phyloP scores from a whole-genome alignment of 2,888 invertebrate genomes.

The Branchellion lobata region DNA sequence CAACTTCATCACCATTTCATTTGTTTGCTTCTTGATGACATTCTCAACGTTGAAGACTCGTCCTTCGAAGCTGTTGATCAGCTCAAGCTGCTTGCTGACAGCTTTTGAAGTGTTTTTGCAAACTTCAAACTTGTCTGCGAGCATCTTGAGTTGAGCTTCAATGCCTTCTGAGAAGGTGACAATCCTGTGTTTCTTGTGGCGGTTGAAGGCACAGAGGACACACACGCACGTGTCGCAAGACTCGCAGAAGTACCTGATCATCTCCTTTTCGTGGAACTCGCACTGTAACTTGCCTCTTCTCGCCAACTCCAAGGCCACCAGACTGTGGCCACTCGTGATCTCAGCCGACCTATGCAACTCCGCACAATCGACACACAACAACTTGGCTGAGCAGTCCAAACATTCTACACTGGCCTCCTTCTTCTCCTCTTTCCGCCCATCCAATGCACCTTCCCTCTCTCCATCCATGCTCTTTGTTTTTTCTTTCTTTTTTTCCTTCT shows the following conservation, averaged over 20 bases:
- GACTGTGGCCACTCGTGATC: slow-evolving; percentile 59
- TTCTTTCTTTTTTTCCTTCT: too few relatives aligned
- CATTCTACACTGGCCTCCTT: slow-evolving; percentile 58
- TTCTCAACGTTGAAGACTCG: slow-evolving; percentile 57
- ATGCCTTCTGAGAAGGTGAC: slow-evolving; percentile 60
- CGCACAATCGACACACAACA: slow-evolving; percentile 60
- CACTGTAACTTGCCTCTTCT: slow-evolving; percentile 58
- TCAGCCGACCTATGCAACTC: slow-evolving; percentile 59
- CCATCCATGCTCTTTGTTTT: not conserved
- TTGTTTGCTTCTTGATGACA: slow-evolving; percentile 58
- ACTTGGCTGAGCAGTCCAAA: slow-evolving; percentile 59
- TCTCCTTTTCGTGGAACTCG: slow-evolving; percentile 59
- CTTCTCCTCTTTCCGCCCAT: not conserved
- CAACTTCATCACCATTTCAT: slow-evolving; percentile 50
- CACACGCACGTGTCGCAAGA: slow-evolving; percentile 61
- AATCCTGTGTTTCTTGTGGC: slow-evolving; percentile 60
- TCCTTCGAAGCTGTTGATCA: slow-evolving; percentile 58
- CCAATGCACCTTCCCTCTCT: not conserved
- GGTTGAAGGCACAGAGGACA: slow-evolving; percentile 61
- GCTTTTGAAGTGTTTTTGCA: slow-evolving; percentile 53
- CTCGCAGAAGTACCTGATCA: slow-evolving; percentile 61
- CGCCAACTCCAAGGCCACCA: slow-evolving; percentile 60
- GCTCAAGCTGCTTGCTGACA: slow-evolving; percentile 55
- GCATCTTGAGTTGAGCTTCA: slow-evolving; percentile 53
- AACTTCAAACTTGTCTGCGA: slow-evolving; percentile 46